A percentile compares a stretch with the other conserved stretches of the same genome.
These are phyloP conservation scores for Dunckerocampus dactyliophorus DNA, from an alignment of 2,113 vertebrate species.

Conservation along the genomic window DNA sequence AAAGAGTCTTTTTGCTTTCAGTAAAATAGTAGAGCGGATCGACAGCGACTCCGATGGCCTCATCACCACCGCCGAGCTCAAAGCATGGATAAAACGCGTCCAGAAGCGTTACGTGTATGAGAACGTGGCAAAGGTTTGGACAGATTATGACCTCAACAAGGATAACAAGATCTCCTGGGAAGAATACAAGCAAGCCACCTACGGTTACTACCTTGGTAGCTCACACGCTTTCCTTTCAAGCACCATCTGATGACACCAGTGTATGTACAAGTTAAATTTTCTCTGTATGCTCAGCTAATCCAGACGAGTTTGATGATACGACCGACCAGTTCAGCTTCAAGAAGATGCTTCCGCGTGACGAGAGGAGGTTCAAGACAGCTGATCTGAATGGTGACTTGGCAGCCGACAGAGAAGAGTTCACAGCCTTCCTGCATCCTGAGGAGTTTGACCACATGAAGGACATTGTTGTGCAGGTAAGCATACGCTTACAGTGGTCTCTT, in stretches of 20 bases:
- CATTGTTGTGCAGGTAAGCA: conserved; percentile 89
- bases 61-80: conserved; percentile 86
- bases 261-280: neutral
- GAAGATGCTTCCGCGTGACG: conserved; percentile 96
- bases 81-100: conserved; percentile 92
- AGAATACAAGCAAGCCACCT: conserved; percentile 95
- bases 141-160: conserved; percentile 93
- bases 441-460: conserved; percentile 98
- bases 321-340: conserved; percentile 91
- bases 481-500: neutral
- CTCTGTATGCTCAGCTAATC: conserved; percentile 76
- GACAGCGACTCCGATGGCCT: conserved; percentile 82
- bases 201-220: conserved; percentile 92
- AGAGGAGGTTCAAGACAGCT: conserved; percentile 86
- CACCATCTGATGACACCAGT: neutral
- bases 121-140: conserved; percentile 94
- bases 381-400: conserved; percentile 81
- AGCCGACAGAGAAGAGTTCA: conserved; percentile 92
- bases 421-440: conserved; percentile 92
- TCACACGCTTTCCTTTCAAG: neutral
- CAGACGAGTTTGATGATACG: conserved; percentile 86
- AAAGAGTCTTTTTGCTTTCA: conserved; percentile 39
- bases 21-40: conserved; percentile 92
- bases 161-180: conserved; percentile 95
- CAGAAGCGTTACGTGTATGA: conserved; percentile 98